These are phyloP conservation scores for Antechinus stuartii DNA, from an alignment of 2,113 vertebrate species.

Conservation along the genomic window DNA sequence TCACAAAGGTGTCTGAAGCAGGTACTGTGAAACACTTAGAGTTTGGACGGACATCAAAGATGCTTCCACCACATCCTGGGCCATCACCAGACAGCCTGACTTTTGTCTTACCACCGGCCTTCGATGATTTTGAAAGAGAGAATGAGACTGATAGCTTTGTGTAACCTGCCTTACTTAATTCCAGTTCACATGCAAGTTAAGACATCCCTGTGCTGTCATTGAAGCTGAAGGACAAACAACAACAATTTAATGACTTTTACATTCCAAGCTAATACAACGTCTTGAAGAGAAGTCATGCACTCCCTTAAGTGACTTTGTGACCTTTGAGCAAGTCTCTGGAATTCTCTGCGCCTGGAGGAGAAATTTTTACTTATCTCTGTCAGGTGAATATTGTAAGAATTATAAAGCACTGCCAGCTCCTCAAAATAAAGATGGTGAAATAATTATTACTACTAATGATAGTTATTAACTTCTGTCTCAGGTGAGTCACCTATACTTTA, in stretches of 20 bases:
- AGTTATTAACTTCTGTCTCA: conserved; percentile 62
- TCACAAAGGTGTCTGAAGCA: background rate
- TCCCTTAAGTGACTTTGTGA: conserved; percentile 25
- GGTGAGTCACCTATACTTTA: conserved; percentile 60
- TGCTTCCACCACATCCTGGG: background rate
- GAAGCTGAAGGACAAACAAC: background rate
- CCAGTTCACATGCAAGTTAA: background rate
- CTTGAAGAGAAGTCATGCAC: background rate
- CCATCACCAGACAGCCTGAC: background rate
- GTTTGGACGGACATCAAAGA: background rate
- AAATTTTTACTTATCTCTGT: background rate
- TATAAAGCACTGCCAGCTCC: conserved; percentile 53
- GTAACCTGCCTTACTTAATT: background rate
- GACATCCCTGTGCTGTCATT: background rate
- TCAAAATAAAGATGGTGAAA: conserved; percentile 54
- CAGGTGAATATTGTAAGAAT: conserved; percentile 62
- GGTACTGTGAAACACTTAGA: background rate
- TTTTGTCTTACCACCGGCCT: background rate
- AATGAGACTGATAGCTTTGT: background rate
- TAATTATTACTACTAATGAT: conserved; percentile 73
- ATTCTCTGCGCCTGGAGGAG: background rate
- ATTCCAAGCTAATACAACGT: background rate
- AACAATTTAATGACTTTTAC: background rate
- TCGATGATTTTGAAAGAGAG: background rate
- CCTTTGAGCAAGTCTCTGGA: conserved; percentile 10